These are phyloP conservation scores for Actenoides hombroni DNA, from an alignment of 2,113 vertebrate genomes.

Conservation along the genomic window DNA sequence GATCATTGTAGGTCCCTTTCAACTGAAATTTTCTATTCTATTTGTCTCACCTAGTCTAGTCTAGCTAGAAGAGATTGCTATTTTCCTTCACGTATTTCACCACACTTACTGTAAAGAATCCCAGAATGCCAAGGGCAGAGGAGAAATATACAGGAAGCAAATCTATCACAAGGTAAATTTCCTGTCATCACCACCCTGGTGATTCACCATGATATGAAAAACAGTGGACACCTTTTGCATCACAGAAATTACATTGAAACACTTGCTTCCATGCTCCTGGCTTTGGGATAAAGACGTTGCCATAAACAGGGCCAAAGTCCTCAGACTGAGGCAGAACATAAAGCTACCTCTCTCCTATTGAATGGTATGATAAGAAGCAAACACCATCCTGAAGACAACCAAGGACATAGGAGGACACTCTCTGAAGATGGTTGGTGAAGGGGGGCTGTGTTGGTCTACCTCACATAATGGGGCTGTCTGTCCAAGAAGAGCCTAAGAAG, in stretches of 20 bases:
- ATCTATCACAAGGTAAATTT: neutral
- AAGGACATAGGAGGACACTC: neutral
- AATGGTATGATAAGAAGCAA: neutral
- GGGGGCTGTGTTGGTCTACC: neutral
- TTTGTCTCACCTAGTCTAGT: too few relatives aligned
- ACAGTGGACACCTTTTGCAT: neutral
- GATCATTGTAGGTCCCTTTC: neutral
- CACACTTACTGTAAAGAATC: neutral
- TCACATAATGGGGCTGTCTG: accelerated
- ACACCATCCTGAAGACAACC: neutral
- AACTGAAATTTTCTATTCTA: neutral
- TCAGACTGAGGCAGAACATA: neutral
- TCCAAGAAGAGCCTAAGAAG: neutral
- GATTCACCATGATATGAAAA: neutral
- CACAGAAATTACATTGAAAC: neutral
- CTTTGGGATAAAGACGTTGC: neutral
- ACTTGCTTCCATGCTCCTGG: neutral
- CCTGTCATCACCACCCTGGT: neutral
- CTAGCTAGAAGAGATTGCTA: neutral
- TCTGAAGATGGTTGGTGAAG: neutral
- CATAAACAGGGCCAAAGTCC: neutral
- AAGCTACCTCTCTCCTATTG: accelerated
- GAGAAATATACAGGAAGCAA: neutral
- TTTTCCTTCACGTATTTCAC: neutral
- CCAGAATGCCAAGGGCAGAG: neutral